Conservation (phyloP, 2,113 vertebrate species). For the Calyptomena viridis region DNA sequence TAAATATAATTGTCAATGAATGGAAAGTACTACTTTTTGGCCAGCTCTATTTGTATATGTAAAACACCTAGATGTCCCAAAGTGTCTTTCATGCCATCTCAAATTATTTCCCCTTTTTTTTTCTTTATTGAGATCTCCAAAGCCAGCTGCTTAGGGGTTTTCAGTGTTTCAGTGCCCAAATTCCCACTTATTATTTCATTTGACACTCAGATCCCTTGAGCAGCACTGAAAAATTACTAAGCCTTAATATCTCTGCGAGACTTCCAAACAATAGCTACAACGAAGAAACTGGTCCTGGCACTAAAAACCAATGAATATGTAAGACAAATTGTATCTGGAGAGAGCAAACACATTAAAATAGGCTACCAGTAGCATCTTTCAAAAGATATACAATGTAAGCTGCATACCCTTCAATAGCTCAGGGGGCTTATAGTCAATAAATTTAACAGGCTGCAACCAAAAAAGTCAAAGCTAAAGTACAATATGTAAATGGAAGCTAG, state of each 20-base stretch:
- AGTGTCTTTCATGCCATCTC: background rate
- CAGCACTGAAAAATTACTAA: conserved; percentile 38
- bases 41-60: background rate
- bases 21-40: background rate
- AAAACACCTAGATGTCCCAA: background rate
- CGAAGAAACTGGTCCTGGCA: conserved; percentile 12
- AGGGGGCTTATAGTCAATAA: conserved; percentile 69
- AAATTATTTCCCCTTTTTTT: background rate
- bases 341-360: conserved; percentile 59
- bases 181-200: conserved; percentile 29
- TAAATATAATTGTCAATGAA: background rate
- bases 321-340: conserved; percentile 46
- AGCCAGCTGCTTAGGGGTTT: conserved; percentile 22
- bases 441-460: conserved; percentile 68
- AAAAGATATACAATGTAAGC: conserved; percentile 59
- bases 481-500: conserved; percentile 66
- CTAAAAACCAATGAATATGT: conserved; percentile 41
- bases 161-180: conserved; percentile 16
- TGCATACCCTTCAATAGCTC: conserved; percentile 41
- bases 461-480: conserved; percentile 35
- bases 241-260: conserved; percentile 26
- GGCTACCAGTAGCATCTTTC: conserved; percentile 49
- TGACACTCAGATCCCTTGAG: conserved; percentile 50
- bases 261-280: conserved; percentile 47
- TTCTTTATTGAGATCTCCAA: background rate